Base-by-base conservation (phyloP, 1,140 invertebrate genomes). In the Megalonaias nervosa region DNA sequence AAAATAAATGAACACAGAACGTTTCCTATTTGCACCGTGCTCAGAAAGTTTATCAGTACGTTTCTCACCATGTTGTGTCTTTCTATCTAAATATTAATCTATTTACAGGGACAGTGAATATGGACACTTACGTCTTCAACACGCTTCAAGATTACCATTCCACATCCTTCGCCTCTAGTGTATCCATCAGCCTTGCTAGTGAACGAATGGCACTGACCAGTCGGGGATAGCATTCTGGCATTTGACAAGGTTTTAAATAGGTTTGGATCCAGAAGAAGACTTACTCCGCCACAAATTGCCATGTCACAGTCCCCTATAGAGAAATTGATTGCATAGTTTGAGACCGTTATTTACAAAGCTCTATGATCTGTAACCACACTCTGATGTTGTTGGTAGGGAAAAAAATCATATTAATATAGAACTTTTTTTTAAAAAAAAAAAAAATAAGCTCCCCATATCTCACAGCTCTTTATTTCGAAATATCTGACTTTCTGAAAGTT, bases 91-190 rank as follows among this genome's bases (percentile, higher is more conserved):
- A 64, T 65, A 0, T 65, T 3, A 3, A 65, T 31, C 23, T 15
- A 15, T 15, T 6, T 17, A 65, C 23, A 19, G 23, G 31, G 21
- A 21, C 14, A 62, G 4, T 15, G 23, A 65, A n/a, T 13, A 67
- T 0, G 23, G 17, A 13, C 26, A 71, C 80, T 78, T 80, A 84
- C 86, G 23, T 86, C 75, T 59, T 59, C 55, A 2, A 86, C 66
- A 21, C 70, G 67, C 73, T 85, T 87, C 2, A 87, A 31, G 17
- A 87, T 75, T 12, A 87, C 75, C 9, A 87, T 83, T 4, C 86
- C 86, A 70, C 85, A 85, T 4, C 86, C 86, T 67, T 87, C 86
- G 23, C 86, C 85, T 68, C 85, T 66, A 15, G 83, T 82, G 71
- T 87, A 87, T 38, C 85, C 85, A 74, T 86, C 80, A 15, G 85